Percentiles rank a stretch among this genome's conserved stretches.
These are phyloP conservation scores for Epizoanthus illoricatus DNA, from an alignment of 92 coral and sea anemone species.

Conservation along the genomic window DNA sequence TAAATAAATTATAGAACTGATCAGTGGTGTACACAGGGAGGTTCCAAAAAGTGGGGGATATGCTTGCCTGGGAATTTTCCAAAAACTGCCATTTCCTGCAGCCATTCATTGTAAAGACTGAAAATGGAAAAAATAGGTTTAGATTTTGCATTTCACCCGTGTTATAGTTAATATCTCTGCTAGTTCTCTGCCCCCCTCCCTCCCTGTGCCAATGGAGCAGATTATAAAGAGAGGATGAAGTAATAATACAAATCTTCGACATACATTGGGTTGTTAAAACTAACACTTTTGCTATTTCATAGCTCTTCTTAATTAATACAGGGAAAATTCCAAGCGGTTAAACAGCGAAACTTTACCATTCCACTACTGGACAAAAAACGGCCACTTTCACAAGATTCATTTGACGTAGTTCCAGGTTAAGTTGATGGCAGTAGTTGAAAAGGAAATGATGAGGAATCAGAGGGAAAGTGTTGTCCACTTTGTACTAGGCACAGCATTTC, in stretches of 20 bases:
- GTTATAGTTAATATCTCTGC: too few species aligned
- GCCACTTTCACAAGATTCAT: constrained; percentile 1
- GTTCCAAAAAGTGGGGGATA: too few species aligned
- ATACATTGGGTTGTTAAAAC: background rate
- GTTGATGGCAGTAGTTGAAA: background rate
- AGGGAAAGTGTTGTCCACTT: constrained; percentile 46
- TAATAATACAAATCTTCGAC: background rate
- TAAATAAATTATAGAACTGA: too few species aligned
- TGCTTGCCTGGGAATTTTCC: too few species aligned
- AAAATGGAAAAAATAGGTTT: too few species aligned
- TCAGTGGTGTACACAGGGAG: too few species aligned
- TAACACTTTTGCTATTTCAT: background rate
- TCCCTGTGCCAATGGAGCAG: too few species aligned
- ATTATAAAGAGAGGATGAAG: too few species aligned
- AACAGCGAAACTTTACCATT: constrained; percentile 1
- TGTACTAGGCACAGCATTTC: constrained; percentile 44
- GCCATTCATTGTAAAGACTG: too few species aligned
- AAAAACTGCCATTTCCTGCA: too few species aligned
- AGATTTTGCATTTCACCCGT: too few species aligned
- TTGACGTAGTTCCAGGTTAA: constrained; percentile 29
- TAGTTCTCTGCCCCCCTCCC: too few species aligned
- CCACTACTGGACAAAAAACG: constrained; percentile 26
- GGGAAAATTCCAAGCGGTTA: background rate
- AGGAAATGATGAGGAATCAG: constrained; percentile 27
- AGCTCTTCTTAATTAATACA: background rate